Conservation (phyloP, 2,113 vertebrate species). For the Trinectes maculatus region DNA sequence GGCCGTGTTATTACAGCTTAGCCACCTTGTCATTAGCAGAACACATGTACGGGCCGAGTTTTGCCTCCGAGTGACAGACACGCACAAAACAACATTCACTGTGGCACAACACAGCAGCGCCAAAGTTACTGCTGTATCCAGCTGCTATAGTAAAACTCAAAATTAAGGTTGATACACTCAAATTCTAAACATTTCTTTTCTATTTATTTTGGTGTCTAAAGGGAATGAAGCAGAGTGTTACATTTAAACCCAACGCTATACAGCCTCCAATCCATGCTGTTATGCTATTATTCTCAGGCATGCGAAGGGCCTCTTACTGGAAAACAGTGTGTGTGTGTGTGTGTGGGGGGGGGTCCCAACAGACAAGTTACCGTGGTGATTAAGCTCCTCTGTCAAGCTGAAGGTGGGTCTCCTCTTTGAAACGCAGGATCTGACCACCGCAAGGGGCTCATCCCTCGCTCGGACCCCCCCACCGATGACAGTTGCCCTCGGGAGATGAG, state of each 20-base stretch:
- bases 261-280: constrained; percentile 17
- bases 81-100: too few species aligned
- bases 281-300: constrained; percentile 1
- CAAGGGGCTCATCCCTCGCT: constrained; percentile 46
- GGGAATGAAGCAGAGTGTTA: background rate
- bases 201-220: too few species aligned
- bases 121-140: too few species aligned
- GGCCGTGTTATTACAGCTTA: background rate
- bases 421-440: constrained; percentile 45
- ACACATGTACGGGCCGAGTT: too few species aligned
- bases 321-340: constrained; percentile 39
- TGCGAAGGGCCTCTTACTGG: constrained; percentile 29
- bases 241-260: constrained; percentile 13
- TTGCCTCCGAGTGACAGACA: too few species aligned
- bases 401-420: constrained; percentile 64
- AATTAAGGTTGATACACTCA: too few species aligned
- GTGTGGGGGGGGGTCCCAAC: constrained; percentile 10
- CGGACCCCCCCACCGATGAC: constrained; percentile 57
- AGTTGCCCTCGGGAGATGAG: constrained; percentile 48
- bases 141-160: too few species aligned
- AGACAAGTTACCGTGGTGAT: constrained; percentile 63
- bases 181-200: too few species aligned
- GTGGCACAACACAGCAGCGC: background rate
- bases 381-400: constrained; percentile 70
- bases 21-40: background rate